A percentile compares a stretch with the other conserved stretches of the same genome.
Conservation (phyloP, 2,113 vertebrate genomes). For the Rhinogobius similis region DNA sequence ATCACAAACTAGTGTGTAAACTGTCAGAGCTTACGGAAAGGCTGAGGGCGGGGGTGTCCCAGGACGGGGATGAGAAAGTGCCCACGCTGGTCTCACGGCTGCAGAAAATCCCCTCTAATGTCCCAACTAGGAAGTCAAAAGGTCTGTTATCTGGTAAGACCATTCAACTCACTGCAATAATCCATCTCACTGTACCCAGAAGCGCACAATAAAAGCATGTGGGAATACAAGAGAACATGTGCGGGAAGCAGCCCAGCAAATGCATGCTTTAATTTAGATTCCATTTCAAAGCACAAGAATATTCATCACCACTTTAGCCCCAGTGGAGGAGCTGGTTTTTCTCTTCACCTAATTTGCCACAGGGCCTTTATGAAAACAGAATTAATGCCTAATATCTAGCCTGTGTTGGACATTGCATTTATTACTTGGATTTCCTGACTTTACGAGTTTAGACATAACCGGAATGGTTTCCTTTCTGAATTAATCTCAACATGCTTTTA, state of each 20-base stretch:
- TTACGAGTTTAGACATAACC: constrained; percentile 6
- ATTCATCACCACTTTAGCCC: constrained; percentile 39
- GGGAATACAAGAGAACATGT: constrained; percentile 58
- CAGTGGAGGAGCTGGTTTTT: constrained; percentile 34
- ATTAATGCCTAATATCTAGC: constrained; percentile 35
- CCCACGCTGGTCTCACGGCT: constrained; percentile 31
- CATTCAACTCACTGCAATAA: constrained; percentile 31
- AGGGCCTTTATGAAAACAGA: constrained; percentile 20
- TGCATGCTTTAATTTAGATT: constrained; percentile 58
- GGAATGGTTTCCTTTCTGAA: constrained; percentile 12
- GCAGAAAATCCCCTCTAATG: constrained; percentile 43
- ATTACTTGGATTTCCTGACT: constrained; percentile 36
- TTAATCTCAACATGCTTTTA: constrained; percentile 23
- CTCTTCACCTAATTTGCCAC: constrained; percentile 20
- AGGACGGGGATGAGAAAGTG: constrained; percentile 43
- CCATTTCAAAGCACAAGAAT: constrained; percentile 46
- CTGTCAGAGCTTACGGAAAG: constrained; percentile 48
- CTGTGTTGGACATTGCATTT: constrained; percentile 60
- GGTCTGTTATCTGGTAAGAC: constrained; percentile 44
- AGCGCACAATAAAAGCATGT: constrained; percentile 58
- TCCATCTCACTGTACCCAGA: constrained; percentile 35
- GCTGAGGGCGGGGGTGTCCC: constrained; percentile 36
- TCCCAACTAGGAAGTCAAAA: constrained; percentile 41
- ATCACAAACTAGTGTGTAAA: constrained; percentile 53
- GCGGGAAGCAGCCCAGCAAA: constrained; percentile 41